Evolutionary conservation across 2,888 invertebrate genomes (phyloP).

Genomic region (Ceraclea dissimilis): DNA sequence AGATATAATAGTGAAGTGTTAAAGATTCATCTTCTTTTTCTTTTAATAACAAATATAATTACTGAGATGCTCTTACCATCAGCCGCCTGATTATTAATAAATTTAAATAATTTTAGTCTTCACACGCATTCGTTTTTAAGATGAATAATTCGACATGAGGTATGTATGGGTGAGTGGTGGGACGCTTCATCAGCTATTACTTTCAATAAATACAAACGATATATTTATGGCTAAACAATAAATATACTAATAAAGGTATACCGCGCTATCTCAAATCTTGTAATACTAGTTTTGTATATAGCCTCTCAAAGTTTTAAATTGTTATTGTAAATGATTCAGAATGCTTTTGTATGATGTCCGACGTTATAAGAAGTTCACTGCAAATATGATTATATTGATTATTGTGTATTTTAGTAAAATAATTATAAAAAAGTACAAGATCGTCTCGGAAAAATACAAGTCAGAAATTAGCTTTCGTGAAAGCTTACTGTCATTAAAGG

Average conservation of each 20-base stretch:
- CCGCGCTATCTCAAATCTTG: neutral
- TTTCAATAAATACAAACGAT: neutral
- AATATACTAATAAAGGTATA: neutral
- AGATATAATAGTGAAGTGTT: neutral
- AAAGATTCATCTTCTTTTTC: neutral
- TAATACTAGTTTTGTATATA: neutral
- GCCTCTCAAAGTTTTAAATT: neutral
- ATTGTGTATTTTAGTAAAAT: too few relatives aligned
- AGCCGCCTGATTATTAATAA: neutral
- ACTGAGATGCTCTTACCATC: neutral
- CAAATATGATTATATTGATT: too few relatives aligned
- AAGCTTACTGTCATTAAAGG: too few relatives aligned
- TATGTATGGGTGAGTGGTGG: too few relatives aligned
- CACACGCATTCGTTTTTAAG: neutral
- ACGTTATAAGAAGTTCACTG: too few relatives aligned
- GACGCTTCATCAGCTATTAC: neutral
- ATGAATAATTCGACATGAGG: neutral
- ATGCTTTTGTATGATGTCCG: too few relatives aligned
- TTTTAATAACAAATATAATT: neutral
- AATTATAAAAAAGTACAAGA: too few relatives aligned
- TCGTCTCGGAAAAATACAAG: too few relatives aligned
- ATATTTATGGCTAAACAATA: constrained; percentile 1
- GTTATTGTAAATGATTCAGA: neutral
- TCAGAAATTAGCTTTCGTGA: too few relatives aligned
- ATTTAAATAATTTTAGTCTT: neutral